phyloP scores from a whole-genome alignment of 2,888 invertebrate species.

The Pollenia labialis region DNA sequence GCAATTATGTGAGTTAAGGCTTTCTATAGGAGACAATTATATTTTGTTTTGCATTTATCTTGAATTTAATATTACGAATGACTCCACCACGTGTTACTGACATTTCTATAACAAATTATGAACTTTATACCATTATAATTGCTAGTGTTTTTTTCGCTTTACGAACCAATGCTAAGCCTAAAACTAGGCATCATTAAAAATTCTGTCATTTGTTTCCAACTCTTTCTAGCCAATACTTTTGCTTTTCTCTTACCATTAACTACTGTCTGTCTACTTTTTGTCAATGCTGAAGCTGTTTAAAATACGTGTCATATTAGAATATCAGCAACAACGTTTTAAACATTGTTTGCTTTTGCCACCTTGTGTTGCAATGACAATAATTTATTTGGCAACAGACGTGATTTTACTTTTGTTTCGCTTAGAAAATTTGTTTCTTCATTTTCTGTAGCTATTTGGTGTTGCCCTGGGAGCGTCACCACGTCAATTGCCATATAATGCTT shows the following conservation, averaged over 20 bases:
- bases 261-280: not conserved
- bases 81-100: conserved; percentile 9
- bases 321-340: conserved; percentile 4
- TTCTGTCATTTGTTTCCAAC: not conserved
- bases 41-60: no score
- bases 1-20: no score
- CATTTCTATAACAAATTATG: conserved; percentile 27
- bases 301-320: conserved; percentile 31
- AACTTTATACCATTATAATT: conserved; percentile 43
- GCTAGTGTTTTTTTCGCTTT: conserved; percentile 22
- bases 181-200: conserved; percentile 15
- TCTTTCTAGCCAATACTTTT: not conserved
- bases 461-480: not conserved
- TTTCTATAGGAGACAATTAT: no score
- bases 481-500: conserved; percentile 2
- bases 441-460: not conserved
- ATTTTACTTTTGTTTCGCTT: not conserved
- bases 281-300: conserved; percentile 5
- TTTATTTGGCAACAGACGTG: conserved; percentile 28
- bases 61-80: no score
- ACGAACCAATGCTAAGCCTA: not conserved
- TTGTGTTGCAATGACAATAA: conserved; percentile 13
- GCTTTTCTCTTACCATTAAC: not conserved
- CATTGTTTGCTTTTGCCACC: not conserved
- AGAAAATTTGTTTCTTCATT: not conserved